phyloP scores from a whole-genome alignment of 2,888 invertebrate genomes.

The Alsophila aescularia region DNA sequence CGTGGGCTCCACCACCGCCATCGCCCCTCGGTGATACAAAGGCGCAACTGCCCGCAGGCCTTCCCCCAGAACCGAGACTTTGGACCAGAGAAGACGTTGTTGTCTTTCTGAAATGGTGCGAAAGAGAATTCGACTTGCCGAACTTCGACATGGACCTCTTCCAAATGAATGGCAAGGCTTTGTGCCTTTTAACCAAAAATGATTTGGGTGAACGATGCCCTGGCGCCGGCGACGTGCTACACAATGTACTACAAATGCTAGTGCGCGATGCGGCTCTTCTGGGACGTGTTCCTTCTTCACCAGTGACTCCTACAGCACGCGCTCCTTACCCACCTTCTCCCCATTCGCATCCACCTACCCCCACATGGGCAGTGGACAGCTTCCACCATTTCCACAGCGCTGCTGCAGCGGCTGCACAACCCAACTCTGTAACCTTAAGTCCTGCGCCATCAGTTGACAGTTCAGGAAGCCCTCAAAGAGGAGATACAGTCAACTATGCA shows the following conservation, averaged over 20 bases:
- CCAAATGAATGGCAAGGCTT: slow-evolving; percentile 98
- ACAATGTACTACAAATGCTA: slow-evolving; percentile 95
- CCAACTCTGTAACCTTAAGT: slow-evolving; percentile 95
- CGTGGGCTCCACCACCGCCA: slow-evolving; percentile 87
- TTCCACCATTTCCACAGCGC: slow-evolving; percentile 88
- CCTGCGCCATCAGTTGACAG: slow-evolving; percentile 96
- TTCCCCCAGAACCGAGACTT: slow-evolving; percentile 94
- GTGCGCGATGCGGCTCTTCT: slow-evolving; percentile 91
- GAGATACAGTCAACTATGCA: slow-evolving; percentile 79
- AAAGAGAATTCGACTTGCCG: slow-evolving; percentile 95
- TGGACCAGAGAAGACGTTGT: slow-evolving; percentile 96
- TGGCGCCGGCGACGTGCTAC: slow-evolving; percentile 96
- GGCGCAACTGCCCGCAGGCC: slow-evolving; percentile 92
- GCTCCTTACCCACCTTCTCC: slow-evolving; percentile 90
- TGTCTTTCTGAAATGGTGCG: slow-evolving; percentile 95
- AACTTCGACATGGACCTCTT: slow-evolving; percentile 96
- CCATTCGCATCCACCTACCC: slow-evolving; percentile 92
- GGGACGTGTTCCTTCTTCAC: slow-evolving; percentile 91
- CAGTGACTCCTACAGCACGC: slow-evolving; percentile 92
- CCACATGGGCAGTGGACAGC: slow-evolving; percentile 88
- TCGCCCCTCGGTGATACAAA: slow-evolving; percentile 93
- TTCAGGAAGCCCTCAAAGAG: slow-evolving; percentile 93
- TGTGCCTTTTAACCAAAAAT: slow-evolving; percentile 94
- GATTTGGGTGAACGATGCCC: slow-evolving; percentile 97
- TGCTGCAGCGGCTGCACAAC: slow-evolving; percentile 83